Conservation (phyloP, 2,888 invertebrate genomes). For the Endomychus coccineus region DNA sequence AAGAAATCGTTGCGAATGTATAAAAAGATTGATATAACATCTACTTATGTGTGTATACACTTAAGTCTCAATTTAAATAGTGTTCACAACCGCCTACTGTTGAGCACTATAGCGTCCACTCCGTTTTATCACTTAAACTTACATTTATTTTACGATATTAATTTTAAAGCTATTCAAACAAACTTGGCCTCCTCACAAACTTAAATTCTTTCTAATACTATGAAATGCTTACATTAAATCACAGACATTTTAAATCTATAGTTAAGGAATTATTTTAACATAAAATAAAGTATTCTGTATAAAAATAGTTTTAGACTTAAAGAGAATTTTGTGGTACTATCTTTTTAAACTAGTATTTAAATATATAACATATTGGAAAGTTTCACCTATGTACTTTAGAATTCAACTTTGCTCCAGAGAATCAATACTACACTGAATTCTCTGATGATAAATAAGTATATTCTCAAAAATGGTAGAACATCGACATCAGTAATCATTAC, state of each 20-base stretch:
- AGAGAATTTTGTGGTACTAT: no score
- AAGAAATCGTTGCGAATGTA: no score
- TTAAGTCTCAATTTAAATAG: slow-evolving; percentile 25
- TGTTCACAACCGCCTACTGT: slow-evolving; percentile 39
- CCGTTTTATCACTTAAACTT: slow-evolving; percentile 13
- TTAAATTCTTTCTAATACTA: slow-evolving; percentile 23
- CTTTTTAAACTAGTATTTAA: no score
- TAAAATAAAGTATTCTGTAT: slow-evolving; percentile 15
- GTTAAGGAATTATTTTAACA: slow-evolving; percentile 15
- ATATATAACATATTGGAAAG: no score
- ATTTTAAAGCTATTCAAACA: slow-evolving; percentile 22
- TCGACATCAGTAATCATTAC: no score
- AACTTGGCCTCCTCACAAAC: slow-evolving; percentile 14
- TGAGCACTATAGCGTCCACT: slow-evolving; percentile 32
- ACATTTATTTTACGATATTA: slow-evolving; percentile 30
- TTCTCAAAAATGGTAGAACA: no score
- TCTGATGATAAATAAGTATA: no score
- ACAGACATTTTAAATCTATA: slow-evolving; percentile 26
- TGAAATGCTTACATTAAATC: slow-evolving; percentile 33
- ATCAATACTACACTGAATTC: no score
- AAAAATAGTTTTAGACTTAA: slow-evolving; percentile 14
- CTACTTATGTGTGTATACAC: no score
- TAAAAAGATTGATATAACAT: no score
- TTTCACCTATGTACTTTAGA: no score
- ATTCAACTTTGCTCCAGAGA: no score